Base-by-base conservation (phyloP, 2,888 invertebrate species). In the Ceramica pisi region DNA sequence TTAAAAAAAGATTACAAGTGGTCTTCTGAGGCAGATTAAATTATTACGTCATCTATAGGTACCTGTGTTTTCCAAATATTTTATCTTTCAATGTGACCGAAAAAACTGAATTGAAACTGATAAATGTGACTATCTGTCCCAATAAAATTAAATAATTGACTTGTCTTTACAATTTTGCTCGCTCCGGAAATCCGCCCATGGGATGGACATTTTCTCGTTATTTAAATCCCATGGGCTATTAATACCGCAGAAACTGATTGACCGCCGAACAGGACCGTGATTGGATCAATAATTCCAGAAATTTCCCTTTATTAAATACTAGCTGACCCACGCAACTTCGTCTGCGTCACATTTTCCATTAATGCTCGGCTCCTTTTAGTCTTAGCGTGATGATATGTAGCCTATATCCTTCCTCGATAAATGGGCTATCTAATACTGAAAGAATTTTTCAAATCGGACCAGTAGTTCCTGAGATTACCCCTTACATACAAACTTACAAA, bases 61-160 rank as follows among this genome's bases (percentile, higher is more conserved):
- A 65, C 62, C 53, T 48, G 50, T 53, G 21, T 48, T 59, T 38
- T 14, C n/a, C 31, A 35, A n/a, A 57, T n/a, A 48, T 48, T 66
- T 67, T 71, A 73, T 79, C 55, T 31, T n/a, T 50, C 67, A 79
- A 70, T 62, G 77, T 76, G 70, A 73, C 70, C 67, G 16, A 4
- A 44, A 21, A n/a, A 31, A 57, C 41, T 38, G 3, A 26, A 55
- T 10, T 1, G 1, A 55, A 55, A 4, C 1, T 19, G 26, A 55
- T 31, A 55, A 19, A 16, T 19, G 21, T 26, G 6, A 56, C 14
- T 61, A 62, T 55, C n/a, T 48, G 38, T 55, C 21, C 6, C 31
- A 51, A 59, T 50, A 57, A 7, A 57, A 16, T 44, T 0, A 57
- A 50, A 21, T 14, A 0, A 50, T 41, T 41, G 23, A 38, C 21